Evolutionary conservation across 2,888 invertebrate genomes (phyloP), one percentile per base, ranked within the genome.

Genomic region (Entomobrya proxima): DNA sequence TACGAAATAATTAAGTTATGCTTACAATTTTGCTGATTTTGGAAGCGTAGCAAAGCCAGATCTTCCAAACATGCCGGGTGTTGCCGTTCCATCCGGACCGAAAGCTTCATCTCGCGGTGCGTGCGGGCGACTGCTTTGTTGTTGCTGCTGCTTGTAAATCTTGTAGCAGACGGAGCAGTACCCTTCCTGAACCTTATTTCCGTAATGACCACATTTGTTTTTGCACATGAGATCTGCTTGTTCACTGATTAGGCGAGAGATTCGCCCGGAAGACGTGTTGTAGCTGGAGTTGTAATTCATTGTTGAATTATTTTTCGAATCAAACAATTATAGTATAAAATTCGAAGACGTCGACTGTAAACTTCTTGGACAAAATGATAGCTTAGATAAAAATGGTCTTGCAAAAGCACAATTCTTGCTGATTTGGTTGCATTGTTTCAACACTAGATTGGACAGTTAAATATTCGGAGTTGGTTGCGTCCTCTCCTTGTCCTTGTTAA

Each of bases 111-210:
- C 77, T 69, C 77, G 67, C 50, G 72, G 69, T 7, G 72, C 55
- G 37, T 88, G 64, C 6, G 64, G 9, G 3, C 74, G 61, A 77
- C 83, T 83, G 18, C 40, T 52, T 50, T 82, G 82, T 72, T 89
- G 87, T 18, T 89, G 88, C 21, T 85, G 88, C 44, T 89, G 94
- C 92, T 95, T 93, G 91, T 95, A 94, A 90, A 97, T 96, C 76
- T 97, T 94, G 92, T 97, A 97, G 92, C 99, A 99, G 93, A 97
- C 96, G 64, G 99, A 99, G 92, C 99, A 99, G 92, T 97, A 98
- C 2, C 98, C 98, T 92, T 97, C 96, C 97, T 98, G 99, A 91
- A 98, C 97, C 9, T 97, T 96, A 92, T 98, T 99, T 30, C 99
- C 99, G 92, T 96, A 99, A 93, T 95, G 99, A 85, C 98, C 98